Evolutionary conservation across 2,797 vertebrate genomes (phyloP).

Genomic region (Alcedo quadribrachys): DNA sequence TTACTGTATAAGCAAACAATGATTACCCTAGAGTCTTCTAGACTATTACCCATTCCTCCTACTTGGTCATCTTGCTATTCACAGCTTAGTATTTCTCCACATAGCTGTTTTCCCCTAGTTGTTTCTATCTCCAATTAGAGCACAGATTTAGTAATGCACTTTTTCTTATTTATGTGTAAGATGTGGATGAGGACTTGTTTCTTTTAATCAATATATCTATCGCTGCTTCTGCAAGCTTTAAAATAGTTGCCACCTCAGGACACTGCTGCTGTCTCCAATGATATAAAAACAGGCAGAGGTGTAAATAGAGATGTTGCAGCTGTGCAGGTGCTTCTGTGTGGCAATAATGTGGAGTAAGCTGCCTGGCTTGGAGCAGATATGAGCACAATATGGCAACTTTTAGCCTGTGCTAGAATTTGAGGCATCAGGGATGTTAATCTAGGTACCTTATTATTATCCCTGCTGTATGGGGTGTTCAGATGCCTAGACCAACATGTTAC

Average conservation of each 20-base stretch:
- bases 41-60: neutral
- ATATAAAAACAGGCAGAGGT: neutral
- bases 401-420: neutral
- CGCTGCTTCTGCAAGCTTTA: conserved; percentile 32
- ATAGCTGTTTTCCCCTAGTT: neutral
- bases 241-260: conserved; percentile 43
- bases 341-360: neutral
- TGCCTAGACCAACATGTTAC: neutral
- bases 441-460: neutral
- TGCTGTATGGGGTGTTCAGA: neutral
- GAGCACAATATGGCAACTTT: neutral
- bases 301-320: neutral
- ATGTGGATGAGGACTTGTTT: conserved; percentile 13
- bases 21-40: neutral
- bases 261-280: conserved; percentile 9
- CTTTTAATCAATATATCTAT: conserved; percentile 12
- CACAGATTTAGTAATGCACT: neutral
- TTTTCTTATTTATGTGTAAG: neutral
- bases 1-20: neutral
- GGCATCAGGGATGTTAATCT: neutral
- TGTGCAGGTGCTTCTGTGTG: neutral
- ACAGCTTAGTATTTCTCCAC: neutral
- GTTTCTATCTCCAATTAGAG: conserved; percentile 41
- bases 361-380: neutral
- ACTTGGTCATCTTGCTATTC: neutral